These are phyloP conservation scores for Theocolax elegans DNA, from an alignment of 1,140 invertebrate genomes.

Conservation along the genomic window DNA sequence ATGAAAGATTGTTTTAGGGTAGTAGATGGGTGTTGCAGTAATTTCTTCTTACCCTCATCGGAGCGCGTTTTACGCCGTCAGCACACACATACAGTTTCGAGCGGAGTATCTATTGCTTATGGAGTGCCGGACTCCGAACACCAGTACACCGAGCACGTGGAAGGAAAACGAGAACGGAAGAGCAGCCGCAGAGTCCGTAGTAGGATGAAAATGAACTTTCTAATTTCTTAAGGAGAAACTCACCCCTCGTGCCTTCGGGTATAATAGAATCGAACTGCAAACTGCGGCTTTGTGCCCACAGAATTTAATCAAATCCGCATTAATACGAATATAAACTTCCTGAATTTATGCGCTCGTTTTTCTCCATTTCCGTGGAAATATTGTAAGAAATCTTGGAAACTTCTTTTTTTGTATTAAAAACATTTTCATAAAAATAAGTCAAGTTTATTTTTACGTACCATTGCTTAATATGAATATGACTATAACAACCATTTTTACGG, in stretches of 20 bases:
- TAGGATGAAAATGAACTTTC: constrained; percentile 24
- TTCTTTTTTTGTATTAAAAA: not conserved
- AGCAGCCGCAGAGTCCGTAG: not conserved
- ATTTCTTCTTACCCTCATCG: not conserved
- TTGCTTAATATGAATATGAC: no score
- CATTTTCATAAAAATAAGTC: not conserved
- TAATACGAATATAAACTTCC: constrained; percentile 5
- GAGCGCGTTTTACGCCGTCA: not conserved
- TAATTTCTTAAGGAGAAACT: constrained; percentile 36
- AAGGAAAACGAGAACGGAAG: constrained; percentile 4
- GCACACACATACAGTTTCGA: not conserved
- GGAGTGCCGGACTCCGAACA: not conserved
- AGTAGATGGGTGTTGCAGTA: no score
- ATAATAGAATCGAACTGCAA: constrained; percentile 23
- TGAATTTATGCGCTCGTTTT: constrained; percentile 23
- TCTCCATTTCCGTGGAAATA: not conserved
- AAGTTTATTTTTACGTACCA: no score
- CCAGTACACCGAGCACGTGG: not conserved
- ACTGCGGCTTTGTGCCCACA: not conserved
- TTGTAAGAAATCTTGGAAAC: not conserved
- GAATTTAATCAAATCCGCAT: constrained; percentile 27
- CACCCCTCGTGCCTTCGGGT: not conserved
- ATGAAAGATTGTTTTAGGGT: constrained; percentile 8
- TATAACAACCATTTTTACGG: no score
- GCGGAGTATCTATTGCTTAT: constrained; percentile 17